Base-by-base conservation (phyloP, 2,113 vertebrate species). In the Danionella cerebrum region DNA sequence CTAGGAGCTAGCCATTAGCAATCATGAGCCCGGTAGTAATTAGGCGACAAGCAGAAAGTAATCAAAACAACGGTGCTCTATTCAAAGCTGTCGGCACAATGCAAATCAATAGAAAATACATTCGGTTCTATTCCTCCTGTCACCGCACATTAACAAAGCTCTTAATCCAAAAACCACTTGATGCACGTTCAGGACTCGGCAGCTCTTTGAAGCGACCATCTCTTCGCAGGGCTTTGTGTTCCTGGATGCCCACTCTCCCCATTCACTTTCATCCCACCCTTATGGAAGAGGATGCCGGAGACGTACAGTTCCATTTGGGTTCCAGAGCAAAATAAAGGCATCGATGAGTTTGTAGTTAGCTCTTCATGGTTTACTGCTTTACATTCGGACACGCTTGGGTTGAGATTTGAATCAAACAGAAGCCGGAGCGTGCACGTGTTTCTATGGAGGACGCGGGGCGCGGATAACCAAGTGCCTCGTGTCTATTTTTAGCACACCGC, bases 401-500 rank as follows among this genome's bases (percentile, higher is more conserved):
- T 51, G 31, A 59, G 42, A 69, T 51, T 68, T 45, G 67, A 62
- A 75, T 58, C 3, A 67, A 36, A 52, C 4, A 69, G 14, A 63
- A 67, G 33, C n/a, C 47, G 48, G 60, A 65, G 57, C 42, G 39
- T 27, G 6, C 14, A 52, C 53, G 9, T 42, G 29, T 83, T 80
- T 81, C 79, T 73, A 69, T 22, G 66, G 81, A 83, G 80, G 79
- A 80, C 73, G 59, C 67, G 47, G 64, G 59, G 76, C 60, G 64
- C 72, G 77, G 81, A 84, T 82, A 81, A 80, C 44, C 71, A 74
- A 78, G 75, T 71, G 62, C 65, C 64, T 18, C 33, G 24, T 76
- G 24, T 76, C 83, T 89, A 90, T 88, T 88, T 89, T 79, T 89
- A 86, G 82, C 76, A 47, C 70, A 62, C 76, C 64, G 54, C 39